Conservation (phyloP, 2,113 vertebrate species). For the Colossoma macropomum region DNA sequence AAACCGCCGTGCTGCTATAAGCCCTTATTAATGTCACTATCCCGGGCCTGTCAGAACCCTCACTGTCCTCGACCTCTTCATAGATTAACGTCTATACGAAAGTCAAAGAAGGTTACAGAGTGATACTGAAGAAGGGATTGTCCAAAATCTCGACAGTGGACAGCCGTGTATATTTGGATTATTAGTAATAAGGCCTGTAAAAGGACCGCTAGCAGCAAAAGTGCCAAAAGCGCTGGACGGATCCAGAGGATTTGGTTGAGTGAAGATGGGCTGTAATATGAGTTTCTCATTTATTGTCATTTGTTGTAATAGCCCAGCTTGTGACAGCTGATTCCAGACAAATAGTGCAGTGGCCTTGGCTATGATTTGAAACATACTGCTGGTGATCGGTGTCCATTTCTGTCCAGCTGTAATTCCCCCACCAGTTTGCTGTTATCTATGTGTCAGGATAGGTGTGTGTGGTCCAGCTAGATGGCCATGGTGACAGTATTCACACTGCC, state of each 20-base stretch:
- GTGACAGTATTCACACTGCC: not conserved
- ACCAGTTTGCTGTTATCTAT: not conserved
- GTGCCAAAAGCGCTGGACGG: not conserved
- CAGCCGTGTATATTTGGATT: not conserved
- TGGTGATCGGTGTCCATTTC: not conserved
- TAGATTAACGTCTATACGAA: not conserved
- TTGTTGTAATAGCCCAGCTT: not conserved
- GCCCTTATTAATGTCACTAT: slow-evolving; percentile 6
- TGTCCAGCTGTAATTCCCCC: not conserved
- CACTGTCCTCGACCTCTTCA: not conserved
- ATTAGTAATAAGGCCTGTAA: not conserved
- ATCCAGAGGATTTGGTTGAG: not conserved
- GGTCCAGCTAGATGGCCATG: not conserved
- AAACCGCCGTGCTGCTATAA: not conserved
- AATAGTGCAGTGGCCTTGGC: not conserved
- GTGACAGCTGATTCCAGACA: not conserved
- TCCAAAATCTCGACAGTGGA: not conserved
- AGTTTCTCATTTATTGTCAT: not conserved
- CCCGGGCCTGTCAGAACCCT: not conserved
- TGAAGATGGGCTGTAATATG: not conserved
- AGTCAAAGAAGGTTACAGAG: not conserved
- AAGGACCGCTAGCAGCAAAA: not conserved
- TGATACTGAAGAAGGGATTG: not conserved
- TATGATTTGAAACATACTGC: not conserved
- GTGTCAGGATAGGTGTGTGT: not conserved